Evolutionary conservation across 2,888 invertebrate species (phyloP).

Genomic region (Diaperis boleti): DNA sequence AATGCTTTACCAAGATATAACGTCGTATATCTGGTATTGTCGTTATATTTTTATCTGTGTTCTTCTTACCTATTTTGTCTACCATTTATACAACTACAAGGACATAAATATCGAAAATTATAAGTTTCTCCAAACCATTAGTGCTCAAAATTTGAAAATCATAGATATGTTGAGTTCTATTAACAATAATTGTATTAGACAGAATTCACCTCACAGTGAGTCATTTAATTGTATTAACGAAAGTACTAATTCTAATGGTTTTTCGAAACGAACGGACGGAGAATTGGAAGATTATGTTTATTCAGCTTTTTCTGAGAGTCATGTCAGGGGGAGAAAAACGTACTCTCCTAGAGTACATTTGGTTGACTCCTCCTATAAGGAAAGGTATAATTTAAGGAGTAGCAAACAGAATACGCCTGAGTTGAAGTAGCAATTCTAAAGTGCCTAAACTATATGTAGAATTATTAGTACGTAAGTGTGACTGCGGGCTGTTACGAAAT

Average conservation of each 20-base stretch:
- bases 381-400: slow-evolving; percentile 31
- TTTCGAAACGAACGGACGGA: slow-evolving; percentile 1
- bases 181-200: slow-evolving; percentile 5
- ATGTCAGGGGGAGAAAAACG: slow-evolving; percentile 6
- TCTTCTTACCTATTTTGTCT: slow-evolving; percentile 59
- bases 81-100: slow-evolving; percentile 62
- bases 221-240: slow-evolving; percentile 23
- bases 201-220: neutral
- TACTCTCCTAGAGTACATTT: slow-evolving; percentile 5
- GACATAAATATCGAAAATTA: slow-evolving; percentile 66
- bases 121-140: slow-evolving; percentile 64
- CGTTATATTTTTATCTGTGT: slow-evolving; percentile 64
- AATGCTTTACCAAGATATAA: slow-evolving; percentile 61
- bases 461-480: too few relatives aligned
- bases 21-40: slow-evolving; percentile 65
- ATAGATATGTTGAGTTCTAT: slow-evolving; percentile 33
- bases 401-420: slow-evolving; percentile 37
- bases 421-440: slow-evolving; percentile 13
- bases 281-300: slow-evolving; percentile 10
- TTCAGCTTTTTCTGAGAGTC: slow-evolving; percentile 1
- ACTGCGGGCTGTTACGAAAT: too few relatives aligned
- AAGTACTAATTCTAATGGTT: slow-evolving; percentile 13
- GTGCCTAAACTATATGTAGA: slow-evolving; percentile 10
- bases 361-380: slow-evolving; percentile 1
- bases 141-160: slow-evolving; percentile 61